Conservation (phyloP, 2,113 vertebrate species). For the Colius striatus region DNA sequence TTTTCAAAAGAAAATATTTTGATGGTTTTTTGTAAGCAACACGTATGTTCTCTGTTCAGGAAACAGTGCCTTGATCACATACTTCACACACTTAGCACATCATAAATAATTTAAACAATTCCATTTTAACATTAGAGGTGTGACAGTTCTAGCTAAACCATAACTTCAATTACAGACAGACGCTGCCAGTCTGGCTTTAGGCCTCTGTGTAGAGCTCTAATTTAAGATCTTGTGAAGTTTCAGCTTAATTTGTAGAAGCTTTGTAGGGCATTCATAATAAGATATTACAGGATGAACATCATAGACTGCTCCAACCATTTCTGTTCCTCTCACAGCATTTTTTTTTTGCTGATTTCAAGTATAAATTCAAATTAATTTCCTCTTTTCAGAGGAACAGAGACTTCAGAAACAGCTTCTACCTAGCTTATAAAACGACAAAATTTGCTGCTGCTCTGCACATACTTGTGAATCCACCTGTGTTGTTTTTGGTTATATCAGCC, state of each 20-base stretch:
- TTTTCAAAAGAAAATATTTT: not conserved
- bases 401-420: not conserved
- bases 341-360: not conserved
- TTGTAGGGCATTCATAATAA: not conserved
- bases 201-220: not conserved
- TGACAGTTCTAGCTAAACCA: not conserved
- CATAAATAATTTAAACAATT: slow-evolving; percentile 12
- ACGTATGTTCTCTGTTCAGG: not conserved
- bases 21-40: not conserved
- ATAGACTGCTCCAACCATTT: not conserved
- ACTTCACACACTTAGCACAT: not conserved
- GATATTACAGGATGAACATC: not conserved
- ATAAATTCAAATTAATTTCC: not conserved
- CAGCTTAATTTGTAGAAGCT: not conserved
- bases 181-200: not conserved
- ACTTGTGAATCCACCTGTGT: not conserved
- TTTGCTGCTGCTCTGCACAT: not conserved
- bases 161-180: not conserved
- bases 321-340: not conserved
- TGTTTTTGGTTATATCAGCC: not conserved
- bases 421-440: not conserved
- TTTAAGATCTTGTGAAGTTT: not conserved
- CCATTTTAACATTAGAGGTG: not conserved
- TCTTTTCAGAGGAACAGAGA: not conserved
- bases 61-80: not conserved